Evolutionary conservation across 2,797 vertebrate genomes (phyloP), one percentile per base, ranked within the genome.

Genomic region (Monodelphis domestica): DNA sequence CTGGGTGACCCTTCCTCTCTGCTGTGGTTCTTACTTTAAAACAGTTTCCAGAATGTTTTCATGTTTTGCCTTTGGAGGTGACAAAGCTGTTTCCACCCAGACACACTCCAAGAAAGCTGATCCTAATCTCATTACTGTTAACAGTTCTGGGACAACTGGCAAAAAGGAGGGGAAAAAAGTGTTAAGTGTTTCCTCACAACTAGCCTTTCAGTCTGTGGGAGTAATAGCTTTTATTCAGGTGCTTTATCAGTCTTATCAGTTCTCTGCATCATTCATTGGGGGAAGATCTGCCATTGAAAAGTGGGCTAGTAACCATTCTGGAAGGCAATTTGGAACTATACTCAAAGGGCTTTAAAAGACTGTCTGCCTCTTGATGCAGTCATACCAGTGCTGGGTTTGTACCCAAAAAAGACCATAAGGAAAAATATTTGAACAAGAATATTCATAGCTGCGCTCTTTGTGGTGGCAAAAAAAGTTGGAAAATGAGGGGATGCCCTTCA

Each of bases 21-120:
- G 94, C 70, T 93, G 89, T 92, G 96, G 94, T 92, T 96, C 92
- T 96, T 96, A 53, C 94, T 94, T 57, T 87, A 95, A 97, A 97
- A 95, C 91, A 93, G 57, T 97, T 97, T 97, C 94, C 97, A 97
- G 92, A 92, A 91, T 91, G 95, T 93, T 91, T 96, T 88, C 95
- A 90, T 92, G 95, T 95, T 97, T 92, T 93, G 70, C 91, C 70
- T 94, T 94, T 70, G 89, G 94, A 94, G 90, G 93, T 96, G 94
- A 97, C 89, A 90, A 88, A 94, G 54, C 89, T n/a, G 95, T 87
- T 95, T 97, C 95, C 92, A 92, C 87, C 91, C 92, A 93, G 96
- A 91, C 53, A 95, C 24, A 90, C 93, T 91, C 88, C 84, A 89
- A 45, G 93, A 63, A 95, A 93, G 94, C 90, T 93, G 93, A 95